Evolutionary conservation across 1,140 invertebrate species (phyloP).

Genomic region (Drosophila murphyi): DNA sequence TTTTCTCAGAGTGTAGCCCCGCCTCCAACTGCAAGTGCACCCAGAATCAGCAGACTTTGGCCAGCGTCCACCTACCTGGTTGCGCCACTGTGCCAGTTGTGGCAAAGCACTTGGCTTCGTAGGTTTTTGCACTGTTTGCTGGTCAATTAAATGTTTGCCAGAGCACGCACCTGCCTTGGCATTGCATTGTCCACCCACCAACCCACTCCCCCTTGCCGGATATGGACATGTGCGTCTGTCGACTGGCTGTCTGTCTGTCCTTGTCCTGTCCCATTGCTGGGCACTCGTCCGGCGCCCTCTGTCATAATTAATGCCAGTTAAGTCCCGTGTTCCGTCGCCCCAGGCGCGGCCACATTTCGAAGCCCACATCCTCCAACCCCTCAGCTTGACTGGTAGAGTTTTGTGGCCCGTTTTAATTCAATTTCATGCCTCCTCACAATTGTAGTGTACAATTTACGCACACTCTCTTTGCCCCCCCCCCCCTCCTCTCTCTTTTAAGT

Average conservation of each 20-base stretch:
- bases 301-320: slow-evolving; percentile 81
- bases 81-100: slow-evolving; percentile 73
- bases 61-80: neutral
- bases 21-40: slow-evolving; percentile 1
- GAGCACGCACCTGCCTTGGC: slow-evolving; percentile 59
- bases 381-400: neutral
- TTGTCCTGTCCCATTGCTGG: slow-evolving; percentile 42
- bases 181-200: slow-evolving; percentile 31
- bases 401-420: slow-evolving; percentile 69
- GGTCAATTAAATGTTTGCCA: slow-evolving; percentile 75
- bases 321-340: slow-evolving; percentile 69
- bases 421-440: slow-evolving; percentile 58
- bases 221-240: slow-evolving; percentile 45
- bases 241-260: slow-evolving; percentile 1
- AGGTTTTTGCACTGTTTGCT: slow-evolving; percentile 45
- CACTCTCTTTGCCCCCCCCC: too few relatives aligned
- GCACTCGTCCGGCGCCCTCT: slow-evolving; percentile 31
- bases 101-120: slow-evolving; percentile 57
- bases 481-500: slow-evolving; percentile 10
- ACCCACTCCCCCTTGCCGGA: slow-evolving; percentile 9
- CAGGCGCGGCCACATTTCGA: slow-evolving; percentile 62
- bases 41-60: neutral
- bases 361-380: slow-evolving; percentile 17
- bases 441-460: slow-evolving; percentile 59
- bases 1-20: neutral